phyloP scores from a whole-genome alignment of 1,140 invertebrate species.

The Olivierus martensii region DNA sequence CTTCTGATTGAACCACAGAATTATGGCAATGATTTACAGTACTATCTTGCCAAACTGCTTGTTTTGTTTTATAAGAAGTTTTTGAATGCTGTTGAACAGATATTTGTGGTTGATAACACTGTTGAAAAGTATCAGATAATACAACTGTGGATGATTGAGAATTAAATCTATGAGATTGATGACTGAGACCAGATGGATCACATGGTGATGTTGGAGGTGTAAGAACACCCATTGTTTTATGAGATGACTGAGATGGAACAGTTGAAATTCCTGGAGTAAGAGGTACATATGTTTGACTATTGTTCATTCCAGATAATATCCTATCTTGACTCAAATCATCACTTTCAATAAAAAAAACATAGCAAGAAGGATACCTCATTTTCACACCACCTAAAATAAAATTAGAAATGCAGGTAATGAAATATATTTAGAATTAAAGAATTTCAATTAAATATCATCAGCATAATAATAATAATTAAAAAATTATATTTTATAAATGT shows the following conservation, averaged over 20 bases:
- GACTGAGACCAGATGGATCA: slow-evolving; percentile 14
- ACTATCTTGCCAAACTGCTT: slow-evolving; percentile 14
- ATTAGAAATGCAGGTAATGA: too few species aligned
- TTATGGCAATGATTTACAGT: background rate
- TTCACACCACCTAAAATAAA: slow-evolving; percentile 54
- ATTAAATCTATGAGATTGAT: too few species aligned
- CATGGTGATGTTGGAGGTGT: slow-evolving; percentile 29
- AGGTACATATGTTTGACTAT: too few species aligned
- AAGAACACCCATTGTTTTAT: slow-evolving; percentile 13
- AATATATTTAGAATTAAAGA: too few species aligned
- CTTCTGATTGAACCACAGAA: slow-evolving; percentile 1
- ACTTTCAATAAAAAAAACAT: slow-evolving; percentile 79
- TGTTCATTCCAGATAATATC: too few species aligned
- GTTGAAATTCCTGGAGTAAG: too few species aligned
- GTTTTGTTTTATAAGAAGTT: slow-evolving; percentile 4
- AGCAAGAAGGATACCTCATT: slow-evolving; percentile 87
- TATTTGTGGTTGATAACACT: background rate
- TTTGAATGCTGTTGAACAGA: background rate
- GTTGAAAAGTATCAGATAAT: background rate
- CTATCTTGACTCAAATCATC: slow-evolving; percentile 35
- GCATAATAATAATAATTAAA: too few species aligned
- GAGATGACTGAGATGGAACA: too few species aligned
- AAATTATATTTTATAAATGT: too few species aligned
- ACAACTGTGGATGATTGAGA: background rate
- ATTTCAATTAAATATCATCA: too few species aligned